Base-by-base conservation (phyloP, 2,888 invertebrate genomes). In the Koerneria pararmatus region DNA sequence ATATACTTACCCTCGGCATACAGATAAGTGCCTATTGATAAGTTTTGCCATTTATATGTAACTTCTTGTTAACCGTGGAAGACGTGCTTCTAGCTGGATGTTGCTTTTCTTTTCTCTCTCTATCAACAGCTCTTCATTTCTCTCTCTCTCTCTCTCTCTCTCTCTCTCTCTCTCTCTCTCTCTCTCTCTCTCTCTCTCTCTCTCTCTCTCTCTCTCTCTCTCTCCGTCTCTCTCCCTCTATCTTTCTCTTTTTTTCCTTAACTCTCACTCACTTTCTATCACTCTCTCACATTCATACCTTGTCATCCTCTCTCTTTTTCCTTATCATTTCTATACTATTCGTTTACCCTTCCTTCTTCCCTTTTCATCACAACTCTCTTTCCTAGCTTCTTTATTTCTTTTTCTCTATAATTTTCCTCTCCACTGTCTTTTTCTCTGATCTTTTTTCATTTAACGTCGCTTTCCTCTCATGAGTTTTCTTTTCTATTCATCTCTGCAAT, bases 11-110 rank as follows among this genome's bases (percentile, higher is more conserved):
- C n/a, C n/a, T n/a, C n/a, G n/a, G n/a, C n/a, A n/a, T n/a, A n/a
- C n/a, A n/a, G n/a, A n/a, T n/a, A n/a, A n/a, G n/a, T n/a, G n/a
- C n/a, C n/a, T n/a, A n/a, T n/a, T n/a, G n/a, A n/a, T n/a, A n/a
- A n/a, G n/a, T n/a, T n/a, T n/a, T n/a, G n/a, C n/a, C n/a, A n/a
- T n/a, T n/a, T n/a, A n/a, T n/a, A n/a, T n/a, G n/a, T n/a, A n/a
- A n/a, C n/a, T n/a, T n/a, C n/a, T n/a, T n/a, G n/a, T n/a, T n/a
- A n/a, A n/a, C n/a, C n/a, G n/a, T n/a, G n/a, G n/a, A n/a, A 15
- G 46, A 11, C 46, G 54, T 64, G 64, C 56, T 64, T 64, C 54
- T 56, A 64, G 54, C 64, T 64, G 64, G 8, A 32, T 46, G 5
- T 58, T 41, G 64, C 27, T 11, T 57, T 35, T 62, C 37, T 32